Conservation (phyloP, 2,888 invertebrate species). For the Acrobasis consociella region DNA sequence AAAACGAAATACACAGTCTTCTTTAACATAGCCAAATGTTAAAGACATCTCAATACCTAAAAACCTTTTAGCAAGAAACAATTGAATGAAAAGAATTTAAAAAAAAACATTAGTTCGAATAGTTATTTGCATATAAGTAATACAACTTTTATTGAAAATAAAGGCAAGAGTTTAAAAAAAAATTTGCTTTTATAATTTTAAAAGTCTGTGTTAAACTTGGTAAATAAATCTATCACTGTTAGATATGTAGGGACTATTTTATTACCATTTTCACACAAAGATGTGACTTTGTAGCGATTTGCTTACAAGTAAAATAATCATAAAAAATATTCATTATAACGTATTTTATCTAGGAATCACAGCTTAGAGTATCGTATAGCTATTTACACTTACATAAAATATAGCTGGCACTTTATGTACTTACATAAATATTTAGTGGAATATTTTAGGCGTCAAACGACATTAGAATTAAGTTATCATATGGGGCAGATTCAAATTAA, state of each 20-base stretch:
- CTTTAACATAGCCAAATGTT: no score
- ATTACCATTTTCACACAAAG: not conserved
- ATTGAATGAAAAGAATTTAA: no score
- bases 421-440: slow-evolving; percentile 54
- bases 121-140: no score
- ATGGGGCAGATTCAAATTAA: slow-evolving; percentile 25
- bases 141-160: no score
- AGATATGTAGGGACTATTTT: not conserved
- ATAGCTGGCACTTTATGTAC: slow-evolving; percentile 72
- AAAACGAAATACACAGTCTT: no score
- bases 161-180: no score
- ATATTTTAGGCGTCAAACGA: slow-evolving; percentile 57
- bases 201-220: no score
- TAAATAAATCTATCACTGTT: no score
- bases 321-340: slow-evolving; percentile 32
- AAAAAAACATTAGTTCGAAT: no score
- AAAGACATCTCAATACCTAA: no score
- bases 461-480: slow-evolving; percentile 37
- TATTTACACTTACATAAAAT: slow-evolving; percentile 61
- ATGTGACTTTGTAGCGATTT: slow-evolving; percentile 28
- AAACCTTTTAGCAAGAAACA: no score
- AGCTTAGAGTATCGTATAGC: slow-evolving; percentile 61
- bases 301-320: slow-evolving; percentile 24
- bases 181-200: no score
- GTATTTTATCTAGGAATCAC: slow-evolving; percentile 47